Base-by-base conservation (phyloP, 2,113 vertebrate species). In the Percopsis transmontana region DNA sequence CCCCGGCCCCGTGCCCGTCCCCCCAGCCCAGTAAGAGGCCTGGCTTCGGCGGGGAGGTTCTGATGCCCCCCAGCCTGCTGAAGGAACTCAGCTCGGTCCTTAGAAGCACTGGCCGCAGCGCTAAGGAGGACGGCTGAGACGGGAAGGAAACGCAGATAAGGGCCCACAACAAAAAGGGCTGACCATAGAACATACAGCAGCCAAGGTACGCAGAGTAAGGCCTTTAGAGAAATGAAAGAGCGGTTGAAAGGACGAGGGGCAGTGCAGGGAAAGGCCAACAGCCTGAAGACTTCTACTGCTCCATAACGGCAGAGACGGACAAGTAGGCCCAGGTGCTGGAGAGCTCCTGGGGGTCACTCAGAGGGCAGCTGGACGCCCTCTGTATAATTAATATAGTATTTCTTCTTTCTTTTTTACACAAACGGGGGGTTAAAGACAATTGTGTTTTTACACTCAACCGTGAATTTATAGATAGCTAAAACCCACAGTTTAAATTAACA, bases 11-110 rank as follows among this genome's bases (percentile, higher is more conserved):
- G 0, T 64, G 72, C 61, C 59, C 1, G 1, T 47, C 23, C 55
- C 64, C 2, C 44, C 14, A 57, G 14, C 20, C 62, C 5, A 21
- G 55, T 50, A 87, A 62, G 79, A 88, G 52, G n/a, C 38, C 74
- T 0, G 4, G 9, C 5, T 12, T 59, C 12, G 76, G 77, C 2
- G 55, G 18, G 39, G 84, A 83, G 54, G 45, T 14, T 1, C 82
- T 27, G 59, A 77, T 98, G 76, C 95, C 94, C 0, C 77, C 93
- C 12, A 92, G 83, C 66, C 90, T 99, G 54, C 90, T 99, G 53
- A 90, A 88, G 19, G 97, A 98, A 75, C 92, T 99, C 2, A 96
- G 74, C 63, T 87, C 85, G 0, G 95, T 98, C 67, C 89, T 99
- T 23, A 93, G 81, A 52, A 94, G 93, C 74, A 94, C 80, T 1